phyloP scores from a whole-genome alignment of 2,888 invertebrate species.

The Hofmannophila pseudospretella region DNA sequence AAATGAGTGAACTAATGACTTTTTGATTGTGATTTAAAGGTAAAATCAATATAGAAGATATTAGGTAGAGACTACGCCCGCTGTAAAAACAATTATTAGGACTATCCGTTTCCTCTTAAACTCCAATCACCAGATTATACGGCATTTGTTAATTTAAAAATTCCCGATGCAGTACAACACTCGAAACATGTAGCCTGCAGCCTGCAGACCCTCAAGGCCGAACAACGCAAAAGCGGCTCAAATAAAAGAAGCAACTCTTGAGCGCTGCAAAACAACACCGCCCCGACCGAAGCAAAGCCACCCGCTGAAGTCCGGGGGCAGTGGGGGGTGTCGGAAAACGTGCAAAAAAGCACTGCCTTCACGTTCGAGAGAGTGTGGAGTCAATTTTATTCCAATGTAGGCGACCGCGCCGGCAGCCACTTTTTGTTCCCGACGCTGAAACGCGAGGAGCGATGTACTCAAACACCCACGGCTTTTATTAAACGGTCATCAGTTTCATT shows the following conservation, averaged over 20 bases:
- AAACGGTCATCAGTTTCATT: slow-evolving; percentile 46
- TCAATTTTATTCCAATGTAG: slow-evolving; percentile 78
- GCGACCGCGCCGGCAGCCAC: slow-evolving; percentile 73
- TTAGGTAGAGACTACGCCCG: too few species aligned
- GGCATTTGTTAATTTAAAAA: slow-evolving; percentile 72
- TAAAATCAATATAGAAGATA: too few species aligned
- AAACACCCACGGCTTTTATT: slow-evolving; percentile 75
- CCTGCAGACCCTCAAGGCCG: slow-evolving; percentile 69
- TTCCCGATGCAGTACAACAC: slow-evolving; percentile 68
- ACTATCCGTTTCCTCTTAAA: slow-evolving; percentile 26
- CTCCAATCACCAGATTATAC: slow-evolving; percentile 47
- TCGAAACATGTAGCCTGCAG: slow-evolving; percentile 66
- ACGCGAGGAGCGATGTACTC: slow-evolving; percentile 72
- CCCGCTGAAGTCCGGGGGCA: slow-evolving; percentile 70
- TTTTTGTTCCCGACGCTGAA: slow-evolving; percentile 75
- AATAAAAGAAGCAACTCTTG: slow-evolving; percentile 76
- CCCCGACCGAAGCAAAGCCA: slow-evolving; percentile 75
- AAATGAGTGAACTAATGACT: too few species aligned
- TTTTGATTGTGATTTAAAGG: too few species aligned
- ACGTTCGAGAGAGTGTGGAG: slow-evolving; percentile 77
- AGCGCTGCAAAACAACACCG: slow-evolving; percentile 76
- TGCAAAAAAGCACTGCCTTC: slow-evolving; percentile 69
- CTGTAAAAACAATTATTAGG: too few species aligned
- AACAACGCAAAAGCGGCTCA: slow-evolving; percentile 69
- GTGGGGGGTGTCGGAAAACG: slow-evolving; percentile 49